These are phyloP conservation scores for Pollenia griseotomentosa DNA, from an alignment of 2,888 invertebrate genomes.

Conservation along the genomic window DNA sequence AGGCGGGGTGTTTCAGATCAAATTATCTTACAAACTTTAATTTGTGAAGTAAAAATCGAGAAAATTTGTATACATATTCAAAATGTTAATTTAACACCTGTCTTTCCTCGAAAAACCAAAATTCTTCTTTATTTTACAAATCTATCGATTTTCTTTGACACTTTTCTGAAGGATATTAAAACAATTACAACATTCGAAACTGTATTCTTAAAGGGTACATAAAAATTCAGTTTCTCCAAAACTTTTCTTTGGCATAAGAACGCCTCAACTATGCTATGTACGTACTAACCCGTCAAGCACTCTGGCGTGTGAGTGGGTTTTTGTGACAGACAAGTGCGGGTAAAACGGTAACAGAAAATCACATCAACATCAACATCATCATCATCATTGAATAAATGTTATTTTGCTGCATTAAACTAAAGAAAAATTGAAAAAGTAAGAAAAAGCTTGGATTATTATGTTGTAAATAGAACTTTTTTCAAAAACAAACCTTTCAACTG, in stretches of 20 bases:
- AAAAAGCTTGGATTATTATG: conserved; percentile 51
- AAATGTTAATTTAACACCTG: too few species aligned
- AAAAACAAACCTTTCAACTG: too few species aligned
- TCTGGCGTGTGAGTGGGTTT: too few species aligned
- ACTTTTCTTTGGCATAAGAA: background rate
- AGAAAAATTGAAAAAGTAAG: background rate
- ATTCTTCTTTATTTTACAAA: too few species aligned
- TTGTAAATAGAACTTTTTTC: conserved; percentile 1
- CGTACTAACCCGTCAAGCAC: background rate
- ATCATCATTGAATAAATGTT: conserved; percentile 41
- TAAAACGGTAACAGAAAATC: conserved; percentile 20
- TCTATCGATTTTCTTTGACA: background rate
- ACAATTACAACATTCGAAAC: background rate
- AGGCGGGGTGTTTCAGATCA: too few species aligned
- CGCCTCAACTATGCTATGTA: conserved; percentile 4
- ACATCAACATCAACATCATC: conserved; percentile 8
- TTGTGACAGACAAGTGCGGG: too few species aligned
- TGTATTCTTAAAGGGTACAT: background rate
- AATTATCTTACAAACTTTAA: too few species aligned
- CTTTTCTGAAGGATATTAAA: background rate
- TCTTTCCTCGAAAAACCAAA: too few species aligned
- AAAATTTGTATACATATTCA: too few species aligned
- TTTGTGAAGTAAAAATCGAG: too few species aligned
- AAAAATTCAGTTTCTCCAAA: background rate
- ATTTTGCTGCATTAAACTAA: conserved; percentile 13